These are phyloP conservation scores for Vesta saturnalis DNA, from an alignment of 2,888 invertebrate genomes.

Conservation along the genomic window DNA sequence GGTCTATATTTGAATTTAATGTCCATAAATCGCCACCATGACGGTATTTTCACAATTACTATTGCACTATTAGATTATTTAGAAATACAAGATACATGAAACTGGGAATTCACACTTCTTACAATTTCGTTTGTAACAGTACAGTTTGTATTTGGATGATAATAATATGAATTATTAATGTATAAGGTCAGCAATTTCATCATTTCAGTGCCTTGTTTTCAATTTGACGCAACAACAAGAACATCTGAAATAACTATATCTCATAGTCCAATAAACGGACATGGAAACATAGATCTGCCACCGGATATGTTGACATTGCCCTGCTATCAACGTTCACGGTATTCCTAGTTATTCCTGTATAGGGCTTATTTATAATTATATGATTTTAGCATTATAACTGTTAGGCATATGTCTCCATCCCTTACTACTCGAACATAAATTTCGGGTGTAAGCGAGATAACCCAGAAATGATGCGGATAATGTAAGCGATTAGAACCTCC, in stretches of 20 bases:
- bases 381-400: conserved; percentile 20
- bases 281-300: conserved; percentile 56
- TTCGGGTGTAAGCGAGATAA: conserved; percentile 24
- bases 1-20: too few species aligned
- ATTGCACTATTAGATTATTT: too few species aligned
- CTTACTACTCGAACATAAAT: not conserved
- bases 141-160: too few species aligned
- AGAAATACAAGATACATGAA: too few species aligned
- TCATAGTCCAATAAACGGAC: conserved; percentile 46
- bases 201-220: not conserved
- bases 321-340: conserved; percentile 49
- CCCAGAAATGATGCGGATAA: conserved; percentile 44
- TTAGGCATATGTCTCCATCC: conserved; percentile 16
- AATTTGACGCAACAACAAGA: not conserved
- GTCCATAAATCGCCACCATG: too few species aligned
- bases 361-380: conserved; percentile 31
- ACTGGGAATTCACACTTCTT: too few species aligned
- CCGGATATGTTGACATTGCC: conserved; percentile 57
- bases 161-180: too few species aligned
- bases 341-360: conserved; percentile 30
- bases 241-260: conserved; percentile 49
- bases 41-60: too few species aligned
- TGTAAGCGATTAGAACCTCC: conserved; percentile 47
- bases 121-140: too few species aligned
- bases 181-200: not conserved